Evolutionary conservation across 1,140 invertebrate genomes (phyloP), one percentile per base, ranked within the genome.

Genomic region (Cydia splendana): DNA sequence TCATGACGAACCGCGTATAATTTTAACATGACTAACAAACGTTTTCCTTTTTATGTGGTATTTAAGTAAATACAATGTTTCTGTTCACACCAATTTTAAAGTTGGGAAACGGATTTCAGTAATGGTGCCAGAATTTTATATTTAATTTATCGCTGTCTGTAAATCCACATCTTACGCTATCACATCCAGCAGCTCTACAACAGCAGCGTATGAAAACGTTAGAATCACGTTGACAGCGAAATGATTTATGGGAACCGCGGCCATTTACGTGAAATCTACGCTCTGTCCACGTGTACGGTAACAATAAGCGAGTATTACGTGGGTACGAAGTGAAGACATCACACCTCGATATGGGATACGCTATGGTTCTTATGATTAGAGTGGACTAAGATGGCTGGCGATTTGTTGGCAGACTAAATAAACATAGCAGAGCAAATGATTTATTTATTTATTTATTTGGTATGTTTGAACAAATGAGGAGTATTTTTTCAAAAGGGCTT

Each of bases 221-320:
- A 80, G 81, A 83, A 89, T 84, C 85, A 82, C 78, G 80, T 83
- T 84, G 79, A 83, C 79, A 75, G 51, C 69, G 57, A 79, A 79
- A 90, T 91, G 88, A 91, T 91, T 91, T 91, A 91, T 90, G 84
- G 82, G 77, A 81, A 85, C 81, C 85, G 83, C 81, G 83, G 80
- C 85, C 85, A 86, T 85, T 86, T 89, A 88, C 83, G 87, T 87
- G 83, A 83, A 87, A 90, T 86, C 87, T 86, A 81, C 79, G 79
- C 84, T 84, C 84, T 87, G 82, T 85, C 80, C 81, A 80, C 79
- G 78, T 53, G 78, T 80, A 78, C 69, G 78, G 74, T 78, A 80
- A 76, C 79, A 81, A 80, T 81, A 79, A 81, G 81, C 80, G 51
- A 77, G 74, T 53, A 51, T 67, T 62, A 24, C 20, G 57, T 20